These are phyloP conservation scores for Parus major DNA, from an alignment of 2,113 vertebrate species.

Conservation along the genomic window DNA sequence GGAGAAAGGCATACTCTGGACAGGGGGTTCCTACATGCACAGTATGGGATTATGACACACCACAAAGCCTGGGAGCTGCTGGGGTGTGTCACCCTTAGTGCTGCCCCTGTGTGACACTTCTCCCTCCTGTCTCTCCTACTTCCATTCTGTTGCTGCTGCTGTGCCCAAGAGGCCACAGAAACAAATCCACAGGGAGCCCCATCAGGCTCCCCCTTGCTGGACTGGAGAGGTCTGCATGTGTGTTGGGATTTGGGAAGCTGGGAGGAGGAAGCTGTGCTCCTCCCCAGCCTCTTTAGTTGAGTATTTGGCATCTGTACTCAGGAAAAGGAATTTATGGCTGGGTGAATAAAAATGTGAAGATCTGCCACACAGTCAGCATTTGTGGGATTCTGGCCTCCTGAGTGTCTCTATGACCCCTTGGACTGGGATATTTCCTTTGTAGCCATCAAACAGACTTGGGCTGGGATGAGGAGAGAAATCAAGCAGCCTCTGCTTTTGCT, in stretches of 20 bases:
- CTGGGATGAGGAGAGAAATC: neutral
- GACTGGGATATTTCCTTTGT: neutral
- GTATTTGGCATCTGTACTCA: neutral
- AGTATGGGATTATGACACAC: neutral
- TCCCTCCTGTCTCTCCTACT: neutral
- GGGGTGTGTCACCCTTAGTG: neutral
- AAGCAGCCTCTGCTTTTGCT: neutral
- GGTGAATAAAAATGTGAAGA: neutral
- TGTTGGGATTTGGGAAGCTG: neutral
- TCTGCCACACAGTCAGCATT: neutral
- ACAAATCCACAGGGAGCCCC: neutral
- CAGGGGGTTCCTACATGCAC: neutral
- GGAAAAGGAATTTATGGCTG: neutral
- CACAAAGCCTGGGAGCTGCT: neutral
- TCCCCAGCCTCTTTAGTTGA: neutral
- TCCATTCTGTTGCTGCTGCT: neutral
- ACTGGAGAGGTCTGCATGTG: accelerated
- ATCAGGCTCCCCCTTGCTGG: neutral
- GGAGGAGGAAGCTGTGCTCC: neutral
- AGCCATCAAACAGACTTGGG: neutral
- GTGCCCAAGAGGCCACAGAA: neutral
- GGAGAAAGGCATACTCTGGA: neutral
- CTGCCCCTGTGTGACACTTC: neutral
- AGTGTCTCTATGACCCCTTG: neutral
- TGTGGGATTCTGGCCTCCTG: neutral